Base-by-base conservation (phyloP, 2,113 vertebrate species). In the Erythrolamprus reginae region DNA sequence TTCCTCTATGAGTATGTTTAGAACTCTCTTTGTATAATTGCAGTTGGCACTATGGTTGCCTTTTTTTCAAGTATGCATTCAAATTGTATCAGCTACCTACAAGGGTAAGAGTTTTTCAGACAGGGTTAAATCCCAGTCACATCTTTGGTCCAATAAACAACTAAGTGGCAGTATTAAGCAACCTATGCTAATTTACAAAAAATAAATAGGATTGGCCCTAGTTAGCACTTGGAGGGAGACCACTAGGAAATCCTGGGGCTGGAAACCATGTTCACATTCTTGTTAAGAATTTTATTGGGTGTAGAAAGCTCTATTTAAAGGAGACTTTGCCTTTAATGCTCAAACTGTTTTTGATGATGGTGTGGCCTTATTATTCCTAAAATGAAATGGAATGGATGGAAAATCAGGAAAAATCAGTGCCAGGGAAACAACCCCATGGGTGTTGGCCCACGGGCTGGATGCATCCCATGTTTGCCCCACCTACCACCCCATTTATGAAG, bases 361-460 rank as follows among this genome's bases (percentile, higher is more conserved):
- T 77, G 15, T 38, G 38, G n/a, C 65, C 33, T 77, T 77, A 38
- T 77, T 77, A 77, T 38, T 77, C 65, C 65, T 77, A 38, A 77
- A 77, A n/a, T 77, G 65, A 77, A 77, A 77, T 38, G 15, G 65
- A 38, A 38, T 33, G 65, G 65, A 77, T 77, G 6, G n/a, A 38
- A 33, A 5, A 77, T 77, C 65, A 77, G 65, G 15, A 77, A 21
- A 77, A 77, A 15, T 19, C 15, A 38, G 6, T 77, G 15, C 6
- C 33, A 77, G 33, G 19, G 45, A 52, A 38, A 61, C 8, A 13
- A 47, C 8, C 55, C 24, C 55, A 58, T 8, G 24, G 9, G 24
- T 26, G 9, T 10, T 24, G 9, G 24, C 24, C 24, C 9, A 0
- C 1, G 3, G 56, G 9, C 56, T 2, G 1, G 55, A 10, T 26